These are phyloP conservation scores for Pseudolaguvia tuberculata DNA, from an alignment of 2,113 vertebrate species.

Conservation along the genomic window DNA sequence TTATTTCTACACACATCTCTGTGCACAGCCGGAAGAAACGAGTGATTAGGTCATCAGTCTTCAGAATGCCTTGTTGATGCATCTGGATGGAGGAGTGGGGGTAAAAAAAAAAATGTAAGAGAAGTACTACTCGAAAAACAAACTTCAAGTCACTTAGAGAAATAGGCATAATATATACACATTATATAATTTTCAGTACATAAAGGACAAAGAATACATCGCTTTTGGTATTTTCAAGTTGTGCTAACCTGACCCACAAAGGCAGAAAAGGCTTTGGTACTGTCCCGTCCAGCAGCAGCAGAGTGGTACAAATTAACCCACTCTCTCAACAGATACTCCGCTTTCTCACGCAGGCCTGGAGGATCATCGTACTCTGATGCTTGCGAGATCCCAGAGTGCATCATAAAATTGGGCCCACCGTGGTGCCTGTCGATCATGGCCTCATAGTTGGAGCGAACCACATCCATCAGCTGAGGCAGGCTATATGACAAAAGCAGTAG, in stretches of 20 bases:
- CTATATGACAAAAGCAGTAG: slow-evolving; percentile 62
- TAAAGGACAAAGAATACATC: no score
- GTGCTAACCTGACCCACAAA: slow-evolving; percentile 92
- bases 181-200: no score
- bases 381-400: slow-evolving; percentile 98
- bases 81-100: slow-evolving; percentile 68
- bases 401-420: slow-evolving; percentile 98
- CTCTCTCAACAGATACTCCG: slow-evolving; percentile 93
- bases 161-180: no score
- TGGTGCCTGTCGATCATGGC: slow-evolving; percentile 98
- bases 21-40: slow-evolving; percentile 97
- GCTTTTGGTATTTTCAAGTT: neutral
- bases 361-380: slow-evolving; percentile 98
- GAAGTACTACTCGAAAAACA: no score
- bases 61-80: slow-evolving; percentile 98
- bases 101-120: neutral
- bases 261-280: slow-evolving; percentile 99
- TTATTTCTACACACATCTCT: slow-evolving; percentile 99
- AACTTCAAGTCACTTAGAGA: no score
- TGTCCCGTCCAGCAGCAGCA: slow-evolving; percentile 93
- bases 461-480: slow-evolving; percentile 96
- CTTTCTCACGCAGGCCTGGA: slow-evolving; percentile 94
- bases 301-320: slow-evolving; percentile 99
- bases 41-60: slow-evolving; percentile 96
- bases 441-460: slow-evolving; percentile 96